A percentile compares a stretch with the other conserved stretches of the same genome.
phyloP scores from a whole-genome alignment of 2,888 invertebrate genomes.

The Drosophila merina region DNA sequence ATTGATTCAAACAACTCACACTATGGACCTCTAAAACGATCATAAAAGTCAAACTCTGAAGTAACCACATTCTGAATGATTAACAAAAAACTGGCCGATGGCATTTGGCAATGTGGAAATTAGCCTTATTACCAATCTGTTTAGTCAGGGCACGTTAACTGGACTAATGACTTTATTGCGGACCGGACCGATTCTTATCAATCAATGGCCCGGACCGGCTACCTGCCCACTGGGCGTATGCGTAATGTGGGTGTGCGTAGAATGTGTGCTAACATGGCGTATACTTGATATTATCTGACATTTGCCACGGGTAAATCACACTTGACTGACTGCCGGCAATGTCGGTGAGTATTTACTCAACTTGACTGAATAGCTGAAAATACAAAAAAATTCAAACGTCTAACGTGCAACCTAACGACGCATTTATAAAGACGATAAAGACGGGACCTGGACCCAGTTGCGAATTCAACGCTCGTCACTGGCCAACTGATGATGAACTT shows the following conservation, averaged over 20 bases:
- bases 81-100: slow-evolving; percentile 5
- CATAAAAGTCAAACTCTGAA: slow-evolving; percentile 14
- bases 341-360: slow-evolving; percentile 16
- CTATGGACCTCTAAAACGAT: slow-evolving; percentile 1
- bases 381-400: background rate
- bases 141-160: slow-evolving; percentile 64
- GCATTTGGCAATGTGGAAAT: slow-evolving; percentile 19
- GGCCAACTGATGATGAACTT: slow-evolving; percentile 67
- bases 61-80: slow-evolving; percentile 23
- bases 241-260: slow-evolving; percentile 22
- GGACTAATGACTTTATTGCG: slow-evolving; percentile 54
- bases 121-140: slow-evolving; percentile 29
- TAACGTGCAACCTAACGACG: slow-evolving; percentile 20
- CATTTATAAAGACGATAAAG: slow-evolving; percentile 12
- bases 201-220: slow-evolving; percentile 1
- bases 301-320: slow-evolving; percentile 13
- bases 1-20: slow-evolving; percentile 44
- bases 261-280: slow-evolving; percentile 25
- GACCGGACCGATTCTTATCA: slow-evolving; percentile 33
- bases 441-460: slow-evolving; percentile 27
- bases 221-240: slow-evolving; percentile 22
- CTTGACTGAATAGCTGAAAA: slow-evolving; percentile 1
- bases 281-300: slow-evolving; percentile 9
- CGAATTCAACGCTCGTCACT: slow-evolving; percentile 26
- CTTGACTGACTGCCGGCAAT: slow-evolving; percentile 2